These are phyloP conservation scores for Beris morrisii DNA, from an alignment of 2,888 invertebrate species.

Conservation along the genomic window DNA sequence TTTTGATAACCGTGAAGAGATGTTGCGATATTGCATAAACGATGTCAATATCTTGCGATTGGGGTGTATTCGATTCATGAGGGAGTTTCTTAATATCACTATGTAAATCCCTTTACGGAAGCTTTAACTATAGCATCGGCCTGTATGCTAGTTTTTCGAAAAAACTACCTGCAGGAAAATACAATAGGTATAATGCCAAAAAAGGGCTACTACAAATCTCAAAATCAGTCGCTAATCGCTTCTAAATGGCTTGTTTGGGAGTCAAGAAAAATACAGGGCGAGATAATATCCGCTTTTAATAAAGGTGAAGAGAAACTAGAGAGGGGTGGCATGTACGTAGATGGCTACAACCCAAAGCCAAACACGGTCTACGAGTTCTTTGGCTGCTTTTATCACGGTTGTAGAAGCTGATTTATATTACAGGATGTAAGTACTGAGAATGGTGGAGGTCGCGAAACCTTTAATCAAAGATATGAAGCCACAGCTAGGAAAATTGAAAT, in stretches of 20 bases:
- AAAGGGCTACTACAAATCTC: not conserved
- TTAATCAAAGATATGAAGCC: not conserved
- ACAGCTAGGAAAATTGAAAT: too few relatives aligned
- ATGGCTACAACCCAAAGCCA: not conserved
- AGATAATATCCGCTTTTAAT: constrained; percentile 6
- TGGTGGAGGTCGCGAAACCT: not conserved
- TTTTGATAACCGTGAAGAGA: too few relatives aligned
- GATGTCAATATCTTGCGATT: too few relatives aligned
- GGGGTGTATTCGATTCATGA: too few relatives aligned
- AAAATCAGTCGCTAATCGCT: constrained; percentile 3
- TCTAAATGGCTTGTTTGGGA: too few relatives aligned
- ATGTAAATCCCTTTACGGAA: not conserved
- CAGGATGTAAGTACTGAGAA: not conserved
- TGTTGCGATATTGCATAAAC: too few relatives aligned
- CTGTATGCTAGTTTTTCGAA: constrained; percentile 7
- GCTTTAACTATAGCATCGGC: not conserved
- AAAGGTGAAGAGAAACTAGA: not conserved
- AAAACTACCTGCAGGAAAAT: not conserved
- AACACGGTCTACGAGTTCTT: constrained; percentile 6
- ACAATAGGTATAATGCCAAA: not conserved
- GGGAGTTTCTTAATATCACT: too few relatives aligned
- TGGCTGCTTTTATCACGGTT: constrained; percentile 6
- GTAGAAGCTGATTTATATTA: constrained; percentile 1
- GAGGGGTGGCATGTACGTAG: constrained; percentile 2
- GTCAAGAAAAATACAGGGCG: not conserved